These are phyloP conservation scores for Mesorhabditis spiculigera DNA, from an alignment of 2,888 invertebrate species.

Conservation along the genomic window DNA sequence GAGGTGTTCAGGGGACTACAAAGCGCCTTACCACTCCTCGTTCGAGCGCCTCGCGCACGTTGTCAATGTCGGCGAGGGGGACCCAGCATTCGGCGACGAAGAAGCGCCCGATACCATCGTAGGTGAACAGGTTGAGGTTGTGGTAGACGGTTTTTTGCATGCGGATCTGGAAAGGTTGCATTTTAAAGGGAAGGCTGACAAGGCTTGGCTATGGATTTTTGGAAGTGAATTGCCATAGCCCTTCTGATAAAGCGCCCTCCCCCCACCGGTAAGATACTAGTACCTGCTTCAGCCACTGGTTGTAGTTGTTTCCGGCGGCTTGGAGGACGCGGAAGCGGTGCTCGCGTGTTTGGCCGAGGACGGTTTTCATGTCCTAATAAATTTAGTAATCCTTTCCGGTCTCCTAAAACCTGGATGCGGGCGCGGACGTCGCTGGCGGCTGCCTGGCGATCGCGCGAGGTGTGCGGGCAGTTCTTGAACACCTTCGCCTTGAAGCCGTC, in stretches of 20 bases:
- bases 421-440: constrained; percentile 54
- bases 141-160: constrained; percentile 98
- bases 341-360: constrained; percentile 53
- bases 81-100: constrained; percentile 98
- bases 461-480: constrained; percentile 94
- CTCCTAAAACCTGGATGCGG: constrained; percentile 27
- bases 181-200: background rate
- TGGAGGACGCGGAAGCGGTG: constrained; percentile 67
- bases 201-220: background rate
- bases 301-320: constrained; percentile 94
- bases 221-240: background rate
- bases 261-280: too few relatives aligned
- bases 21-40: constrained; percentile 76
- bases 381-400: constrained; percentile 93
- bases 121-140: constrained; percentile 91
- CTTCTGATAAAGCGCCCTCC: too few relatives aligned
- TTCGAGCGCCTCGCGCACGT: constrained; percentile 83
- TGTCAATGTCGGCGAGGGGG: constrained; percentile 80
- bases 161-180: constrained; percentile 67
- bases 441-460: constrained; percentile 59
- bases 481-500: constrained; percentile 74
- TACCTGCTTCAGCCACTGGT: constrained; percentile 85
- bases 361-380: constrained; percentile 82
- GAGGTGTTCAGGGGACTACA: background rate
- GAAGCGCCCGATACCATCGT: constrained; percentile 99